Percentiles rank a stretch among this genome's conserved stretches.
phyloP scores from a whole-genome alignment of 2,113 vertebrate species.

The Quiscalus mexicanus region DNA sequence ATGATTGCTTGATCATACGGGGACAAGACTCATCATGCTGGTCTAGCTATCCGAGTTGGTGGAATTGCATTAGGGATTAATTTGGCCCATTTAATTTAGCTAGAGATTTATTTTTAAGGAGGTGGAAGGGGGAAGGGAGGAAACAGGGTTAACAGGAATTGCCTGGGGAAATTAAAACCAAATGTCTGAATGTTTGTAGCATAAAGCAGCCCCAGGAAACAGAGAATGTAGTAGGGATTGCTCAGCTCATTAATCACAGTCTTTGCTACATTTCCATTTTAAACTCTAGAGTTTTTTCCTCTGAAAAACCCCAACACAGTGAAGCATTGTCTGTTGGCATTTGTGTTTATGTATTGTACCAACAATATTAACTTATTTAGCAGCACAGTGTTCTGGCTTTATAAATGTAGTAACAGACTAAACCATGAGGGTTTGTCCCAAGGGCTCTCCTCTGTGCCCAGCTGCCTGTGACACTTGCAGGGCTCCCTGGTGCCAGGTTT shows the following conservation, averaged over 20 bases:
- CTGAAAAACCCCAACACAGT: rapidly evolving
- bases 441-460: neutral
- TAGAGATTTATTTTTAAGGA: conserved; percentile 38
- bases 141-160: conserved; percentile 45
- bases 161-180: conserved; percentile 42
- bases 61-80: conserved; percentile 63
- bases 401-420: neutral
- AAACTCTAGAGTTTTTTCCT: neutral
- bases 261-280: conserved; percentile 20
- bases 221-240: neutral
- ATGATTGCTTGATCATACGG: neutral
- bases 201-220: conserved; percentile 17
- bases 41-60: neutral
- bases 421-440: neutral
- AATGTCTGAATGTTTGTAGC: conserved; percentile 9
- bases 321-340: neutral
- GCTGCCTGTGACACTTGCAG: neutral
- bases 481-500: neutral
- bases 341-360: neutral
- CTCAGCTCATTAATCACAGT: conserved; percentile 48
- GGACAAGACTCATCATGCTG: neutral
- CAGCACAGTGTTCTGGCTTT: neutral
- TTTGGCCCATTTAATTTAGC: conserved; percentile 66
- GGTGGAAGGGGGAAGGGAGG: neutral
- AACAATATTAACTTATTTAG: neutral